phyloP scores from a whole-genome alignment of 2,888 invertebrate genomes.

The Punctoribates punctum region DNA sequence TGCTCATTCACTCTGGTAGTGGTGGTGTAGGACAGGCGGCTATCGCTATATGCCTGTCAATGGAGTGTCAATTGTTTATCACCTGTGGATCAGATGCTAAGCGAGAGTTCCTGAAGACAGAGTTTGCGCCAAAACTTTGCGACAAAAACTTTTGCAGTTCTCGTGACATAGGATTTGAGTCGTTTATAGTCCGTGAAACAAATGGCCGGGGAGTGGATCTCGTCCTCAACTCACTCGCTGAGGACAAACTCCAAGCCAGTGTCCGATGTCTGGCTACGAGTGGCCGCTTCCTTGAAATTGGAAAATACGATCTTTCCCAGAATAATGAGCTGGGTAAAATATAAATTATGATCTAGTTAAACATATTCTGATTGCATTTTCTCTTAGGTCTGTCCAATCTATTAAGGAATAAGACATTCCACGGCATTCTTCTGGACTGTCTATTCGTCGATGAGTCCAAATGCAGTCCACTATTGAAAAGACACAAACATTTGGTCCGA shows the following conservation, averaged over 20 bases:
- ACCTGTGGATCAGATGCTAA: conserved; percentile 78
- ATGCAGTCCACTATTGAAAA: neutral
- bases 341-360: too few species aligned
- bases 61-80: conserved; percentile 82
- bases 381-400: conserved; percentile 50
- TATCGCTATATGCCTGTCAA: conserved; percentile 82
- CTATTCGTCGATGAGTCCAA: neutral
- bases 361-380: too few species aligned
- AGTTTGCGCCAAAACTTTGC: conserved; percentile 61
- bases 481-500: conserved; percentile 10
- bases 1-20: conserved; percentile 56
- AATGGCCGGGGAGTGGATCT: conserved; percentile 84
- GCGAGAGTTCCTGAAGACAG: conserved; percentile 75
- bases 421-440: conserved; percentile 41
- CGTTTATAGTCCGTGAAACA: conserved; percentile 75
- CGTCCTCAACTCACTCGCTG: conserved; percentile 90
- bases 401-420: conserved; percentile 41
- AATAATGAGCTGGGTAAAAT: conserved; percentile 55
- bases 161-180: conserved; percentile 85
- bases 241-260: conserved; percentile 88
- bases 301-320: conserved; percentile 59
- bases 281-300: conserved; percentile 62
- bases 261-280: conserved; percentile 84
- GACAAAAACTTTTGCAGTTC: conserved; percentile 76
- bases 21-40: conserved; percentile 90